These are phyloP conservation scores for Hanleya hanleyi DNA, from an alignment of 2,888 invertebrate genomes.

Conservation along the genomic window DNA sequence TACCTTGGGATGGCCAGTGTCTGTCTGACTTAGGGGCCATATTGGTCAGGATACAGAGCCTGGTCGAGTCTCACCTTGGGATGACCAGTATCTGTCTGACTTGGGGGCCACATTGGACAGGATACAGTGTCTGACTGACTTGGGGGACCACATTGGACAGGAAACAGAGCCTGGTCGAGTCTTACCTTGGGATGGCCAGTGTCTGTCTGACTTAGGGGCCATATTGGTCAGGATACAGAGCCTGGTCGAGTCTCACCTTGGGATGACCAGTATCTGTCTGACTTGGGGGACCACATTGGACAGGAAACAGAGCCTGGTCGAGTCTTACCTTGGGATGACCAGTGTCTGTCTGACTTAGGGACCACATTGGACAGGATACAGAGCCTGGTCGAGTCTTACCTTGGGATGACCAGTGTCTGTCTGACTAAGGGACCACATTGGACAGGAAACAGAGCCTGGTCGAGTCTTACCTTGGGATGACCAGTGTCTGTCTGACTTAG, in stretches of 20 bases:
- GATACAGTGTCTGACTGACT: constrained; percentile 91
- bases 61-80: constrained; percentile 89
- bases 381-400: constrained; percentile 91
- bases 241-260: constrained; percentile 92
- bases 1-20: constrained; percentile 92
- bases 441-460: no score
- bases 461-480: no score
- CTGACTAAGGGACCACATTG: no score
- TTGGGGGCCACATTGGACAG: constrained; percentile 93
- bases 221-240: constrained; percentile 92
- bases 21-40: constrained; percentile 92
- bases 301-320: no score
- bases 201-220: constrained; percentile 89
- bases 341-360: constrained; percentile 90
- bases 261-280: no score
- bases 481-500: no score
- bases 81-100: constrained; percentile 91
- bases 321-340: constrained; percentile 91
- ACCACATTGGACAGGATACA: constrained; percentile 92
- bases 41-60: constrained; percentile 90
- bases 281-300: no score
- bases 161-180: no score
- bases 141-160: no score
- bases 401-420: no score
- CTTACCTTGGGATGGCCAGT: constrained; percentile 91